Conservation (phyloP, 2,888 invertebrate genomes). For the Rhamnusium bicolor region DNA sequence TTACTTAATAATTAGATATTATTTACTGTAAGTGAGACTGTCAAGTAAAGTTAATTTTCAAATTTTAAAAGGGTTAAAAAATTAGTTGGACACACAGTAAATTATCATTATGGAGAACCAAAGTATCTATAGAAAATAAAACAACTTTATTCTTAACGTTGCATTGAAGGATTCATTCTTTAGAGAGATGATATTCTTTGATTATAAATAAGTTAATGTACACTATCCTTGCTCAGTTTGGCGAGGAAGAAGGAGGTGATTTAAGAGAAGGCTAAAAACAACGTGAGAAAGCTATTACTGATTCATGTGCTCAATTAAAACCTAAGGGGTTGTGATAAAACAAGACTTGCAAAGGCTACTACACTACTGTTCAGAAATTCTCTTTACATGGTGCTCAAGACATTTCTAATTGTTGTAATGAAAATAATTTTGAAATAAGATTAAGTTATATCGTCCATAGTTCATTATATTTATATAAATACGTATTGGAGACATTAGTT, state of each 20-base stretch:
- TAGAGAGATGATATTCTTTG: neutral
- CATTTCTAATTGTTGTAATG: slow-evolving; percentile 45
- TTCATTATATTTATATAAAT: neutral
- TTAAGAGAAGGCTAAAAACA: slow-evolving; percentile 54
- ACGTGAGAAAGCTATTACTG: slow-evolving; percentile 64
- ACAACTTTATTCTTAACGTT: neutral
- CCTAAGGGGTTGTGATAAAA: slow-evolving; percentile 64
- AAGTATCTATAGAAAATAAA: neutral
- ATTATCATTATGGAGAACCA: neutral
- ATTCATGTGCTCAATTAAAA: slow-evolving; percentile 68
- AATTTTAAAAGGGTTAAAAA: too few species aligned
- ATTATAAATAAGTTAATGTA: slow-evolving; percentile 7
- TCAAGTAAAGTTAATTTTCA: too few species aligned
- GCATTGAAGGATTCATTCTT: neutral
- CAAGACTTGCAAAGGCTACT: slow-evolving; percentile 57
- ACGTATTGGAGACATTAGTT: neutral
- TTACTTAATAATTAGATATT: too few species aligned
- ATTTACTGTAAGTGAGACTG: too few species aligned
- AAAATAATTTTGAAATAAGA: slow-evolving; percentile 13
- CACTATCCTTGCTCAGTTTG: slow-evolving; percentile 28
- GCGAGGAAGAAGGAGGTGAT: slow-evolving; percentile 23
- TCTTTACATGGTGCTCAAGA: slow-evolving; percentile 56
- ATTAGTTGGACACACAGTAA: too few species aligned
- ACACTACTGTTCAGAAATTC: slow-evolving; percentile 60
- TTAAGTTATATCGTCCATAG: neutral